Base-by-base conservation (phyloP, 1,140 invertebrate genomes). In the Drosophila lini region DNA sequence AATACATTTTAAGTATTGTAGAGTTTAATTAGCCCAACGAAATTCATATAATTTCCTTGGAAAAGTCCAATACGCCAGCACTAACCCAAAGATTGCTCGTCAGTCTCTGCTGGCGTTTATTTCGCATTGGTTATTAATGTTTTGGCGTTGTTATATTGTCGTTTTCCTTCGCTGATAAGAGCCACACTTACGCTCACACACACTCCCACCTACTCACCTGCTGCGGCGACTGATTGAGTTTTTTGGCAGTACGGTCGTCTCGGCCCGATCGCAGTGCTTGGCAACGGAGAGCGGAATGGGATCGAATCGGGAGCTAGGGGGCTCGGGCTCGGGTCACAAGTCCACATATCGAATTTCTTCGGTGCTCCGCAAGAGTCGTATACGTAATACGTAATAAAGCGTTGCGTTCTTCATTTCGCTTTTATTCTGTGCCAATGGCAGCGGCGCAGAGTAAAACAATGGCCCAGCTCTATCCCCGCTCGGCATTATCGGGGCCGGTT, bases 161-260 rank as follows among this genome's bases (percentile, higher is more conserved):
- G 80, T 83, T 88, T 88, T 88, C 83, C 83, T 88, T 83, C 77
- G 42, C 67, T 88, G 83, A 88, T 88, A 88, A 88, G 61, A 45
- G 32, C 25, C 58, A 45, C 58, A 45, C 59, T 34, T 36, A 5
- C 64, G 25, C 63, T 57, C 31, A 15, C 25, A 31, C n/a, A 47
- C 58, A 45, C 50, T n/a, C 25, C 3, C 22, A 55, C 61, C n/a
- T 28, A 59, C 48, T 67, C 31, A 74, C 62, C 62, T 59, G 48
- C 28, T 52, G 45, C n/a, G 41, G 38, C 68, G 56, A 60, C 32
- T 84, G 50, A 84, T 80, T 77, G 45, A 47, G 60, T 68, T 50
- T 70, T 80, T 83, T 78, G 81, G 77, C 69, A 68, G 62, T 44
- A 45, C 60, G 25, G 45, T 8, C 0, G 13, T 67, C 36, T 47